Evolutionary conservation across 2,888 invertebrate species (phyloP).

Genomic region (Morpho achilles): DNA sequence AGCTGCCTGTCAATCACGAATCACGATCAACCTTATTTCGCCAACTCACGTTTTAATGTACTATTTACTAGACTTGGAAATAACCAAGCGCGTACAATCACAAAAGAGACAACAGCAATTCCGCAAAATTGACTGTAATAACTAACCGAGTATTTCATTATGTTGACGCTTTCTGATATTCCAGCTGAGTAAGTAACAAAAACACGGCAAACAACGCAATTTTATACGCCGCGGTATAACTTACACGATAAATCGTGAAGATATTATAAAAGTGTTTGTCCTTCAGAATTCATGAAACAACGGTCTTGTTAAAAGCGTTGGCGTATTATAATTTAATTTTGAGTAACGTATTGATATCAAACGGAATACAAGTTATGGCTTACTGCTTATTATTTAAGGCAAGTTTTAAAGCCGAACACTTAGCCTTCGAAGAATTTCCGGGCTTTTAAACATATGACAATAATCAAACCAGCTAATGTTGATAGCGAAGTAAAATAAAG

Average conservation of each 20-base stretch:
- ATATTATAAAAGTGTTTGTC: not conserved
- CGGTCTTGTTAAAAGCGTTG: too few relatives aligned
- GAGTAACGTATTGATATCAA: too few relatives aligned
- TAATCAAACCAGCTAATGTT: too few relatives aligned
- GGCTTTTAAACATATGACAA: too few relatives aligned
- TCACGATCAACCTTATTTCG: slow-evolving; percentile 49
- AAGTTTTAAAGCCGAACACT: too few relatives aligned
- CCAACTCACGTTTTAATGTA: slow-evolving; percentile 49
- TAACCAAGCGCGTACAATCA: slow-evolving; percentile 46
- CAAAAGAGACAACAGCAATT: slow-evolving; percentile 43
- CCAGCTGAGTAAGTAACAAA: slow-evolving; percentile 34
- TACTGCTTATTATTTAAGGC: too few relatives aligned
- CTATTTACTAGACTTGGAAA: slow-evolving; percentile 42
- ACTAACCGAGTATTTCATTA: slow-evolving; percentile 39
- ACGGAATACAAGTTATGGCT: too few relatives aligned
- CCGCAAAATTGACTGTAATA: slow-evolving; percentile 44
- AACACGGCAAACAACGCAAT: slow-evolving; percentile 17
- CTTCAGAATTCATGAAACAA: not conserved
- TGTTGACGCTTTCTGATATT: slow-evolving; percentile 41
- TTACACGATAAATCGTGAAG: not conserved
- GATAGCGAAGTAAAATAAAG: too few relatives aligned
- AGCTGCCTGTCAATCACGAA: slow-evolving; percentile 34
- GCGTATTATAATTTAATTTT: too few relatives aligned
- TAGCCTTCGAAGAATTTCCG: too few relatives aligned
- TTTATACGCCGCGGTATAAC: slow-evolving; percentile 2